Base-by-base conservation (phyloP, 2,113 vertebrate species). In the Rhegmatorhina hoffmannsi region DNA sequence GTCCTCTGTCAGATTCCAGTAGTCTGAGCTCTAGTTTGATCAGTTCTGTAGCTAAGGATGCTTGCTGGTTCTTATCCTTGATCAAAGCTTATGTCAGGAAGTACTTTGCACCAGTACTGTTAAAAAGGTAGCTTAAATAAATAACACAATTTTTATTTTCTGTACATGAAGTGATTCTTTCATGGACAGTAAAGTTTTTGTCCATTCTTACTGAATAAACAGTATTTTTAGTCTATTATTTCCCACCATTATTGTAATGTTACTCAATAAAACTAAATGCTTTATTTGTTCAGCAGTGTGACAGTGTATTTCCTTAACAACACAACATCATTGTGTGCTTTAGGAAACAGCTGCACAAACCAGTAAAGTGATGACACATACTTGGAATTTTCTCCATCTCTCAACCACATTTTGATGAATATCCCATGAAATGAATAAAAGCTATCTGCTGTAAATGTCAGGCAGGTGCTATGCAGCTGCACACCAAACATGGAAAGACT, bases 381-480 rank as follows among this genome's bases (percentile, higher is more conserved):
- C 96, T 98, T 97, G 97, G 97, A 97, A 97, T 97, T 97, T 97
- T 97, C 97, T 97, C 94, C 96, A 96, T 97, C 96, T 96, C 92
- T 92, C 94, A 95, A 92, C 94, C 94, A 95, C 96, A 96, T 96
- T 97, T 97, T 94, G 96, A 97, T 97, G 97, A 96, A 97, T 97
- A 95, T 97, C 97, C 97, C 96, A 94, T 97, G 97, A 97, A 96
- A 97, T 95, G 97, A 96, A 97, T 97, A 96, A 97, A 97, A 97
- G 97, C 94, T 91, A 96, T 97, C 96, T 96, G 96, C 97, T 97
- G 95, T 94, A 95, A 96, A 97, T 94, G 97, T 96, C 94, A 90
- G 90, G 97, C 95, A 97, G 97, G 97, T 97, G 97, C 96, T 95
- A 84, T 79, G 96, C 97, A 97, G 97, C 97, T 97, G 97, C 96